Conservation (phyloP, 2,113 vertebrate genomes). For the Cavia porcellus region DNA sequence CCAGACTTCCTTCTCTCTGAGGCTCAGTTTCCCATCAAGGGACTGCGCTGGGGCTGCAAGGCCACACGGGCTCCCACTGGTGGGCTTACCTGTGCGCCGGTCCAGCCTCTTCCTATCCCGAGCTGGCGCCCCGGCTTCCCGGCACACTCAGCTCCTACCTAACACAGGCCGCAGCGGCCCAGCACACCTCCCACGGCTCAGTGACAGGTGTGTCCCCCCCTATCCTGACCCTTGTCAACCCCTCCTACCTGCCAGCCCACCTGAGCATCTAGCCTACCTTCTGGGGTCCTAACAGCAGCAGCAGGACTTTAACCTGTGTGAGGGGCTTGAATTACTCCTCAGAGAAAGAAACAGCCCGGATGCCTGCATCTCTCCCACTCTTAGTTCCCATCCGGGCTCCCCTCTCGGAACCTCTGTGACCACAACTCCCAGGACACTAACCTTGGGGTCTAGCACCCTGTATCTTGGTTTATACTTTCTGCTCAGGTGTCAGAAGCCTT, state of each 20-base stretch:
- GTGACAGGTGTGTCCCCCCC: background rate
- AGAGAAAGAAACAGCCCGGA: background rate
- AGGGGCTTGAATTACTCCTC: rapidly evolving
- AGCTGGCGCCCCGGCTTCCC: background rate
- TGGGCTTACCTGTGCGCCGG: too few species aligned
- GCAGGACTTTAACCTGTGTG: too few species aligned
- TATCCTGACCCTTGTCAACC: background rate
- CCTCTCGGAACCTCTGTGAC: background rate
- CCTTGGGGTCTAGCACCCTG: background rate
- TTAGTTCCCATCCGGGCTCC: background rate
- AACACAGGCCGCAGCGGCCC: rapidly evolving
- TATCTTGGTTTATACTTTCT: background rate
- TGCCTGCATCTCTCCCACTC: background rate
- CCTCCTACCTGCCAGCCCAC: background rate
- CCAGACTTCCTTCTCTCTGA: background rate
- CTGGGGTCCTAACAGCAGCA: background rate
- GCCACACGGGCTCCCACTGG: background rate
- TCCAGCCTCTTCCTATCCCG: too few species aligned
- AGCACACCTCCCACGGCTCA: background rate
- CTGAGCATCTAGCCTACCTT: background rate
- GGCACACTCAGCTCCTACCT: background rate
- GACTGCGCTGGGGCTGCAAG: background rate
- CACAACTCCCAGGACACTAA: background rate
- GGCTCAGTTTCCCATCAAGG: background rate
- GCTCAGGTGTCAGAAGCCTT: background rate